Conservation (phyloP, 2,797 vertebrate species). For the Darevskia mixta region DNA sequence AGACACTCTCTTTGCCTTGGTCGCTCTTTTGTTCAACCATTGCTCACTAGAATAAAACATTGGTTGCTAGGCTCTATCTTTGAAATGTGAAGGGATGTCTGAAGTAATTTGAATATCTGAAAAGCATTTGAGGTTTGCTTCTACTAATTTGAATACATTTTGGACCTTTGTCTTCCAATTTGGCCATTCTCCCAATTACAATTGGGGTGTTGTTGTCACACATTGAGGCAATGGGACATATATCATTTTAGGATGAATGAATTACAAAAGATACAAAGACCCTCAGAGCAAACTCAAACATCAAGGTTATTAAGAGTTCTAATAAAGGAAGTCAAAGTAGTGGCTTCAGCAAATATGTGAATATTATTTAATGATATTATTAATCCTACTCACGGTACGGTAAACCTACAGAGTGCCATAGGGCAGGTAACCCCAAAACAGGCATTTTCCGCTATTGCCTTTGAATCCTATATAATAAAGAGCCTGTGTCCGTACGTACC, state of each 20-base stretch:
- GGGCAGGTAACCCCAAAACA: too few species aligned
- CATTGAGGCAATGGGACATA: not conserved
- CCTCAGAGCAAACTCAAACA: not conserved
- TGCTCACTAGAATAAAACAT: not conserved
- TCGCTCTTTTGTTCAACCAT: not conserved
- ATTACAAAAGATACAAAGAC: not conserved
- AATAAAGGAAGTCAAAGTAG: not conserved
- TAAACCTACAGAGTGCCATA: too few species aligned
- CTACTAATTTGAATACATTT: not conserved
- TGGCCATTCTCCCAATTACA: not conserved
- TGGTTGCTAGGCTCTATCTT: not conserved
- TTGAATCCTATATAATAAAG: too few species aligned
- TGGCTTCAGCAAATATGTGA: conserved; percentile 8
- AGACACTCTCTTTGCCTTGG: not conserved
- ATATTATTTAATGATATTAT: not conserved
- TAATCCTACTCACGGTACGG: too few species aligned
- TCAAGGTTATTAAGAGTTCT: not conserved
- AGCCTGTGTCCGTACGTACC: too few species aligned
- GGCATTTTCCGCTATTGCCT: too few species aligned
- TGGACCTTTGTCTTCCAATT: not conserved
- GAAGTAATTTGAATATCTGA: not conserved
- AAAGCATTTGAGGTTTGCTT: not conserved
- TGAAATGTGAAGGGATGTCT: not conserved
- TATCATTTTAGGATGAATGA: not conserved
- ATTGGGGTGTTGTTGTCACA: not conserved